These are phyloP conservation scores for Macropodus opercularis DNA, from an alignment of 2,797 vertebrate genomes.

Conservation along the genomic window DNA sequence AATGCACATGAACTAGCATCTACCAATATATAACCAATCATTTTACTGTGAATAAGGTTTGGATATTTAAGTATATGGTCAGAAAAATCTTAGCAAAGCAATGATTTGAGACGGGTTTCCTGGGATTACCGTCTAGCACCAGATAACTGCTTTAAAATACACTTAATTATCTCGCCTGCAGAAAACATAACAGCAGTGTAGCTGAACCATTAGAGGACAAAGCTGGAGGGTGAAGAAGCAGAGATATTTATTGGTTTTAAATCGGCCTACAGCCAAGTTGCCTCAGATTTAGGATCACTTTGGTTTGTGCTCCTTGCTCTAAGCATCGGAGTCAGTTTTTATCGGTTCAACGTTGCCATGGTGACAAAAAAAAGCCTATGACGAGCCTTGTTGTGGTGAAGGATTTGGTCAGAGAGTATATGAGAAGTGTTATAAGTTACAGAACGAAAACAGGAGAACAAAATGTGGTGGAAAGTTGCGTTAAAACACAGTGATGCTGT, in stretches of 20 bases:
- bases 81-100: slow-evolving; percentile 18
- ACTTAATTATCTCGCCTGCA: slow-evolving; percentile 16
- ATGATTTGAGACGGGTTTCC: slow-evolving; percentile 11
- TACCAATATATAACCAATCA: neutral
- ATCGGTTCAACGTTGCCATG: slow-evolving; percentile 6
- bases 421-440: neutral
- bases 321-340: slow-evolving; percentile 8
- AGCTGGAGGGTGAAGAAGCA: slow-evolving; percentile 13
- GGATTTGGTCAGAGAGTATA: neutral
- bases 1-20: neutral
- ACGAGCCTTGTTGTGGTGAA: neutral
- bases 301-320: slow-evolving; percentile 4
- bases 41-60: neutral
- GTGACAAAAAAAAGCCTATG: slow-evolving; percentile 9
- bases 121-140: slow-evolving; percentile 2
- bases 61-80: slow-evolving; percentile 19
- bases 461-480: neutral
- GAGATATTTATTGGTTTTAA: slow-evolving; percentile 12
- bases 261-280: neutral
- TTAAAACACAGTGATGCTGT: slow-evolving; percentile 13
- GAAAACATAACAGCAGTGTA: slow-evolving; percentile 20
- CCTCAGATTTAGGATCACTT: slow-evolving; percentile 20
- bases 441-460: neutral
- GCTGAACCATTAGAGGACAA: slow-evolving; percentile 9
- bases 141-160: slow-evolving; percentile 16